These are phyloP conservation scores for Rhinoraja longicauda DNA, from an alignment of 2,797 vertebrate genomes.

Conservation along the genomic window DNA sequence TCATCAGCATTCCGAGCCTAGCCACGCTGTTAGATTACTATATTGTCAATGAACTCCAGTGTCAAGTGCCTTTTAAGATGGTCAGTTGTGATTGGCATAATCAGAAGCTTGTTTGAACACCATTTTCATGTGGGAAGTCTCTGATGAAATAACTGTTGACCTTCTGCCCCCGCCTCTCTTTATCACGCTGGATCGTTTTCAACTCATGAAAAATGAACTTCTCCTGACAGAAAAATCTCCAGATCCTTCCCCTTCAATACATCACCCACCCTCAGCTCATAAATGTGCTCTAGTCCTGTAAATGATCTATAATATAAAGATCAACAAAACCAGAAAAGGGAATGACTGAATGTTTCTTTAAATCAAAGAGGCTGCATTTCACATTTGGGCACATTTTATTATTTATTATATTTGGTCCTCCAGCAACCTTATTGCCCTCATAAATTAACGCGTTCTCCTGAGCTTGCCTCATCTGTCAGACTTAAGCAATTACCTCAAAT, in stretches of 20 bases:
- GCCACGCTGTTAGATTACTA: neutral
- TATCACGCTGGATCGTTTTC: neutral
- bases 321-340: conserved; percentile 26
- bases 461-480: neutral
- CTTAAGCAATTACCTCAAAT: conserved; percentile 25
- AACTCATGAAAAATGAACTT: conserved; percentile 19
- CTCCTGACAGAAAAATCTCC: neutral
- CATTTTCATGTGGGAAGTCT: neutral
- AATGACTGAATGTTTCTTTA: conserved; percentile 33
- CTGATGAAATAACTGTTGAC: neutral
- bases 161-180: neutral
- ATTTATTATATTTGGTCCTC: conserved; percentile 12
- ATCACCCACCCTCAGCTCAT: conserved; percentile 27
- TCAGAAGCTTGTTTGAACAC: conserved; percentile 7
- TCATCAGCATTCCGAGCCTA: neutral
- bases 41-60: neutral
- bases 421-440: neutral
- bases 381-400: conserved; percentile 14
- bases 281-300: conserved; percentile 24
- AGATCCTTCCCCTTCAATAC: neutral
- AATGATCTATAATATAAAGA: conserved; percentile 32
- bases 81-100: neutral
- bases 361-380: conserved; percentile 20
- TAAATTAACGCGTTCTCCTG: conserved; percentile 11
- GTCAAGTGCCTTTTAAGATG: neutral